These are phyloP conservation scores for Halocynthia roretzi DNA, from an alignment of 23 tunicate species.

Conservation along the genomic window DNA sequence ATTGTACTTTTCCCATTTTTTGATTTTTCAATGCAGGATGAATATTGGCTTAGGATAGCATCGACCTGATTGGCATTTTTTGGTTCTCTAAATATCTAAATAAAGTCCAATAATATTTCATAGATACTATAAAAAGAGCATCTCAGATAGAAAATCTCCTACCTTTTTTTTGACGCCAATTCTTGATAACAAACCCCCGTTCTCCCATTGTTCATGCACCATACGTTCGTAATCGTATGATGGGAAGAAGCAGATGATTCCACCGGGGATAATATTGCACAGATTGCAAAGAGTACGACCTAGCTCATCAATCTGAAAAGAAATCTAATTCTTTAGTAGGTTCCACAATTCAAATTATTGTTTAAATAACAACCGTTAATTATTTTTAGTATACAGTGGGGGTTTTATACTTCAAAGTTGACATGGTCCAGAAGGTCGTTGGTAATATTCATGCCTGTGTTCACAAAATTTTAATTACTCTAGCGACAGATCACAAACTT, in stretches of 20 bases:
- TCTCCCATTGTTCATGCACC: conserved; percentile 63
- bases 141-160: background rate
- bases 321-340: background rate
- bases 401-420: no score
- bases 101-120: background rate
- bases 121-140: background rate
- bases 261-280: conserved; percentile 67
- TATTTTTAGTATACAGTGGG: no score
- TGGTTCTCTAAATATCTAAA: conserved; percentile 86
- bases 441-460: no score
- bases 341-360: no score
- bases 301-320: conserved; percentile 54
- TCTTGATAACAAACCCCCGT: conserved; percentile 35
- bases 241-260: conserved; percentile 93
- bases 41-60: conserved; percentile 50
- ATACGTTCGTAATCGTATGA: conserved; percentile 74
- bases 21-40: conserved; percentile 37
- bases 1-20: background rate
- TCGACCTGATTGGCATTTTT: conserved; percentile 48
- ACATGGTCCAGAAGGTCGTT: no score
- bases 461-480: no score
- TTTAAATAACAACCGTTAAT: no score
- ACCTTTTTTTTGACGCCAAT: conserved; percentile 72
- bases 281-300: conserved; percentile 68
- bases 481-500: no score